Evolutionary conservation across 2,113 vertebrate genomes (phyloP), one percentile per base, ranked within the genome.

Genomic region (Tursiops truncatus): DNA sequence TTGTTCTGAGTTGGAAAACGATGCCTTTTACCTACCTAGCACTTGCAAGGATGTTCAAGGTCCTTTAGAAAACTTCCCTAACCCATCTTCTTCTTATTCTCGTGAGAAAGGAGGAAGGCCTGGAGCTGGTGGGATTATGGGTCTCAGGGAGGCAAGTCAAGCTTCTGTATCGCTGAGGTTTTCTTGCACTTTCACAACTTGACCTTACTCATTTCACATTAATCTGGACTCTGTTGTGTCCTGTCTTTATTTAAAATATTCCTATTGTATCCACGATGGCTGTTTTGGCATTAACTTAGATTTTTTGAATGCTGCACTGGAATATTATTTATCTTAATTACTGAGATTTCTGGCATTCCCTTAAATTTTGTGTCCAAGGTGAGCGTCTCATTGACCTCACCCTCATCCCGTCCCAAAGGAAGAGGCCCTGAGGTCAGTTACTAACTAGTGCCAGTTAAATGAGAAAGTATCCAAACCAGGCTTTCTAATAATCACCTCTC

Each of bases 161-260:
- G 31, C 25, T 36, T 84, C 36, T 50, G 82, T n/a, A 70, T n/a
- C 47, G 18, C 77, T n/a, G 63, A 41, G 3, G 6, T 4, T 56
- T 86, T 86, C 73, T 41, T 79, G 17, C 8, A 50, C 28, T 92
- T 74, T 38, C 1, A 67, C 38, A 62, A 80, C 13, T 70, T 14
- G 3, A 36, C 28, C 44, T 71, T 77, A 62, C 15, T 53, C 12
- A 73, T 1, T 23, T 87, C 60, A 74, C 33, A 28, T 84, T 70
- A 87, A 70, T 63, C 14, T 50, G 83, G 26, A 18, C 26, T 38
- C 23, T 53, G n/a, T 0, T 20, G 20, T n/a, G 18, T 80, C 11
- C 28, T 84, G 2, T 25, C 47, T 97, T 41, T 77, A 89, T 68
- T 68, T 67, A 92, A 94, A 94, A 83, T 70, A 36, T 50, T 94